Percentiles rank a stretch among this genome's conserved stretches.
phyloP scores from a whole-genome alignment of 2,888 invertebrate genomes.

The Drosophila demipolita region DNA sequence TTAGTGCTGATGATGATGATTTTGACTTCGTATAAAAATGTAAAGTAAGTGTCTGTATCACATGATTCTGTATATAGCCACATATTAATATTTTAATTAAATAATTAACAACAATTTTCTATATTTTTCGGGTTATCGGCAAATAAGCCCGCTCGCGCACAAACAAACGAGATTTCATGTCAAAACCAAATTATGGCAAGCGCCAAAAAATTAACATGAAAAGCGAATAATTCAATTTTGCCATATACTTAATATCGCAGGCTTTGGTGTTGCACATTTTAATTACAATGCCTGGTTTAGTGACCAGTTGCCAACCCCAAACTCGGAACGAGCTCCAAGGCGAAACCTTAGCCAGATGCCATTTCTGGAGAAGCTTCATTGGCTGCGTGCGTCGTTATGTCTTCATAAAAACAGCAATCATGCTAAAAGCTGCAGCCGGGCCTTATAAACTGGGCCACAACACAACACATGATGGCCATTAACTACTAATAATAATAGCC shows the following conservation, averaged over 20 bases:
- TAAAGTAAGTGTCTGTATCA: background rate
- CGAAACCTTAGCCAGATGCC: slow-evolving; percentile 24
- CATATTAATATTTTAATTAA: background rate
- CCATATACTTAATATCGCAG: slow-evolving; percentile 53
- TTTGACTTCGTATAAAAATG: background rate
- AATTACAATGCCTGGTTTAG: slow-evolving; percentile 62
- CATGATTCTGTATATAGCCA: background rate
- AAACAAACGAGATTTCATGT: slow-evolving; percentile 46
- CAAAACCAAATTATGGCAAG: slow-evolving; percentile 52
- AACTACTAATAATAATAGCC: slow-evolving; percentile 67
- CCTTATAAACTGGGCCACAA: slow-evolving; percentile 74
- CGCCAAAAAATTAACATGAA: slow-evolving; percentile 64
- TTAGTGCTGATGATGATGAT: background rate
- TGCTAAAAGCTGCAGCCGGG: slow-evolving; percentile 47
- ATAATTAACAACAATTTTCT: background rate
- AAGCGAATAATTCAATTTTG: slow-evolving; percentile 50
- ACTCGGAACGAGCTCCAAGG: background rate
- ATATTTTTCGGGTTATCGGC: background rate
- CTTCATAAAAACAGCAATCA: slow-evolving; percentile 78
- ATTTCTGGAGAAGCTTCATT: slow-evolving; percentile 42
- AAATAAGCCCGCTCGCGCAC: background rate
- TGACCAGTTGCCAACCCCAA: slow-evolving; percentile 36
- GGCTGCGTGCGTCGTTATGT: slow-evolving; percentile 69
- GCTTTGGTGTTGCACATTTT: slow-evolving; percentile 59
- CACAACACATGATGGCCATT: slow-evolving; percentile 56